Evolutionary conservation across 2,113 vertebrate genomes (phyloP), one percentile per base, ranked within the genome.

Genomic region (Xenus cinereus): DNA sequence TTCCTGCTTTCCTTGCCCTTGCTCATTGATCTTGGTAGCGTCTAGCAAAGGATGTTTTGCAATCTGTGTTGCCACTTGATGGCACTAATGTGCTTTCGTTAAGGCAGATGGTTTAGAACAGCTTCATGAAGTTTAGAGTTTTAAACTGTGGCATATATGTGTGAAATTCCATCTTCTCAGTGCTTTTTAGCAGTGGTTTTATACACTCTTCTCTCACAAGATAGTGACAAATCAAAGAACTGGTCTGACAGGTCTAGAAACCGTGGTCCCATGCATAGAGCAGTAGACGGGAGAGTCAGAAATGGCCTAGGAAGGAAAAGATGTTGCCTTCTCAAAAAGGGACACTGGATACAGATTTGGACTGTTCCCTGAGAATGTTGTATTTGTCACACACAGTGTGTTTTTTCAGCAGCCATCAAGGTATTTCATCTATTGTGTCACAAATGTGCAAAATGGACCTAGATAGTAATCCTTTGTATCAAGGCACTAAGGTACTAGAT

Each of bases 11-110:
- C 27, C 41, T 77, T 69, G 45, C 13, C 15, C 13, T 43, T 24
- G 12, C 2, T 32, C 10, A 1, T 19, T 67, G 23, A 43, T 50
- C 24, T 79, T 26, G 15, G 32, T 62, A 54, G 33, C 21, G 69
- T 54, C 54, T 90, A 72, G 62, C 73, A 73, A 87, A 48, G 22
- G 3, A 1, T 24, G 22, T 48, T 83, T 60, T 88, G 46, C 19
- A 23, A 4, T 41, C 33, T 43, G 41, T 67, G 69, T 80, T 81
- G 60, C 95, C 95, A 84, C 91, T 67, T 96, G 94, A 51, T 96
- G 95, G 93, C 92, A 90, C 74, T 71, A 62, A 68, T 9, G 74
- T 73, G 32, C 77, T 93, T 84, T 67, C 1, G 2, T 45, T 72
- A 54, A 10, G 32, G 33, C 23, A 50, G 23, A 9, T 66, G 20